Percentiles rank a stretch among this genome's conserved stretches.
Conservation (phyloP, 2,113 vertebrate genomes). For the Balaeniceps rex region DNA sequence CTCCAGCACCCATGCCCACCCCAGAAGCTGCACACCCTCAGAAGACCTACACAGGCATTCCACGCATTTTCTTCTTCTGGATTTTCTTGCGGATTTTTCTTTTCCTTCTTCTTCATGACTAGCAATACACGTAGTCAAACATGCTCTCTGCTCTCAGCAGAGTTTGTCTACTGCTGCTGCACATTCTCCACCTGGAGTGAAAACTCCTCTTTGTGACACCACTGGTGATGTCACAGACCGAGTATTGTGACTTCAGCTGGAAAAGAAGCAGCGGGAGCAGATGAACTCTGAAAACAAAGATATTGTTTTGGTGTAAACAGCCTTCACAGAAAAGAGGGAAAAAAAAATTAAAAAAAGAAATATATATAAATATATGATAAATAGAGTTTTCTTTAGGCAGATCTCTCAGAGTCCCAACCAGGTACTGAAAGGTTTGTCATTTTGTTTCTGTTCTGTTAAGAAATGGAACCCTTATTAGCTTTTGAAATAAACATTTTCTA, state of each 20-base stretch:
- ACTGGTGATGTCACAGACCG: background rate
- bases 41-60: background rate
- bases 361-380: background rate
- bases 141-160: background rate
- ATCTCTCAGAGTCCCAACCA: background rate
- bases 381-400: background rate
- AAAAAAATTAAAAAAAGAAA: background rate
- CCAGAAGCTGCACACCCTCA: background rate
- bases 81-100: background rate
- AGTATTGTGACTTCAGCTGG: slow-evolving; percentile 16
- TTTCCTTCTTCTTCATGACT: background rate
- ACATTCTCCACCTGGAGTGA: background rate
- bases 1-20: background rate
- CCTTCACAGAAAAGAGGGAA: background rate
- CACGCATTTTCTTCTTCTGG: fast-evolving
- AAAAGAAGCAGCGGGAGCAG: background rate
- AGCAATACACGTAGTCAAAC: background rate
- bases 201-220: background rate
- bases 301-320: slow-evolving; percentile 16
- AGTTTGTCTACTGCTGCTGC: background rate
- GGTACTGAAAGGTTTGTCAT: background rate
- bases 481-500: background rate
- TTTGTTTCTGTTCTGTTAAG: background rate
- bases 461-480: background rate
- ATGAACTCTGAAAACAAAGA: slow-evolving; percentile 6